phyloP scores from a whole-genome alignment of 2,888 invertebrate genomes.

The Embidobia sp. region DNA sequence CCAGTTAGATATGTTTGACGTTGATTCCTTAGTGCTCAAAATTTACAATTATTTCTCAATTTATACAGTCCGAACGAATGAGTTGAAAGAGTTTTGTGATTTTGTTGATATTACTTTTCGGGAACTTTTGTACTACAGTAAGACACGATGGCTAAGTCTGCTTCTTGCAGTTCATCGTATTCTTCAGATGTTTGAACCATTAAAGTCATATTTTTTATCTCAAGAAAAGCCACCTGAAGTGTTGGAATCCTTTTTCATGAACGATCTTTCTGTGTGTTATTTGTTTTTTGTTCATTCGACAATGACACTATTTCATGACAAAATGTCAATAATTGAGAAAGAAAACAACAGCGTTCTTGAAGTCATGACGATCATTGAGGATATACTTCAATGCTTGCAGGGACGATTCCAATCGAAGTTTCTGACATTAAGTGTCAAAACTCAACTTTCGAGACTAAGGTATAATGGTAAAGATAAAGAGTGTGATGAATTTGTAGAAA shows the following conservation, averaged over 20 bases:
- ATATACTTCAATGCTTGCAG: constrained; percentile 10
- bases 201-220: constrained; percentile 71
- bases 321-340: constrained; percentile 62
- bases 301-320: constrained; percentile 60
- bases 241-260: constrained; percentile 62
- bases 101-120: constrained; percentile 63
- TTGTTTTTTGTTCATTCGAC: constrained; percentile 61
- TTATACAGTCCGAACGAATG: constrained; percentile 62
- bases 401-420: constrained; percentile 23
- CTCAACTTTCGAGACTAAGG: background rate
- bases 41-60: constrained; percentile 66
- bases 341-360: constrained; percentile 53
- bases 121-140: constrained; percentile 53
- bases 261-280: constrained; percentile 62
- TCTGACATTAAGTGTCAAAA: constrained; percentile 11
- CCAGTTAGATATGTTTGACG: constrained; percentile 60
- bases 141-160: constrained; percentile 64
- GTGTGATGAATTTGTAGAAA: constrained; percentile 25
- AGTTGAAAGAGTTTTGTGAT: constrained; percentile 66
- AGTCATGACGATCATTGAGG: constrained; percentile 18
- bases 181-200: constrained; percentile 58
- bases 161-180: constrained; percentile 63
- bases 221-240: constrained; percentile 73
- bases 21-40: constrained; percentile 66
- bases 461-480: constrained; percentile 6